Percentiles rank a stretch among this genome's conserved stretches.
These are phyloP conservation scores for Biston betularia DNA, from an alignment of 2,888 invertebrate species.

Conservation along the genomic window DNA sequence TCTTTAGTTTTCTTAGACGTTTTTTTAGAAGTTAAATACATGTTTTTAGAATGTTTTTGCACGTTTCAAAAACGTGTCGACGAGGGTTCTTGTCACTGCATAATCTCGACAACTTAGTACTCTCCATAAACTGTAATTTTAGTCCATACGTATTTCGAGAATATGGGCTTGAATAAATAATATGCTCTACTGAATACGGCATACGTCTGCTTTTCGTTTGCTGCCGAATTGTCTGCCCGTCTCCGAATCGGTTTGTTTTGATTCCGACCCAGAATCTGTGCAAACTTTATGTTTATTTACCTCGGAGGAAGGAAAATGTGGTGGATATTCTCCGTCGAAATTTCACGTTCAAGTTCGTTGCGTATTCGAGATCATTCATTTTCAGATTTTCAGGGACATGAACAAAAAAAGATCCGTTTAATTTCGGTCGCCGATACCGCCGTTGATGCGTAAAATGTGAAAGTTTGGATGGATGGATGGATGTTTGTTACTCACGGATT, in stretches of 20 bases:
- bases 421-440: neutral
- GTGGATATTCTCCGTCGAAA: conserved; percentile 34
- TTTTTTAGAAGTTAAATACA: no score
- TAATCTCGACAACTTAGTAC: neutral
- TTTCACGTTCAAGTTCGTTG: conserved; percentile 43
- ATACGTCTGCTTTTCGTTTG: conserved; percentile 15
- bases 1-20: no score
- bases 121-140: neutral
- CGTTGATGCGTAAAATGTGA: neutral
- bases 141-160: conserved; percentile 13
- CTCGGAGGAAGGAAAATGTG: conserved; percentile 31
- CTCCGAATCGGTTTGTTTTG: conserved; percentile 14
- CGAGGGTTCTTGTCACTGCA: no score
- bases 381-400: conserved; percentile 38
- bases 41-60: no score
- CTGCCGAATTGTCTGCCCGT: conserved; percentile 13
- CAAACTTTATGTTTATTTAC: conserved; percentile 31
- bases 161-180: conserved; percentile 24
- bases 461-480: no score
- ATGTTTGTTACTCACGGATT: no score
- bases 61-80: neutral
- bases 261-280: conserved; percentile 37
- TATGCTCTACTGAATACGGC: conserved; percentile 18
- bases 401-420: conserved; percentile 15
- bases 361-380: conserved; percentile 17